These are phyloP conservation scores for Brachionus asplanchnoidis DNA, from an alignment of 1,140 invertebrate genomes.

Conservation along the genomic window DNA sequence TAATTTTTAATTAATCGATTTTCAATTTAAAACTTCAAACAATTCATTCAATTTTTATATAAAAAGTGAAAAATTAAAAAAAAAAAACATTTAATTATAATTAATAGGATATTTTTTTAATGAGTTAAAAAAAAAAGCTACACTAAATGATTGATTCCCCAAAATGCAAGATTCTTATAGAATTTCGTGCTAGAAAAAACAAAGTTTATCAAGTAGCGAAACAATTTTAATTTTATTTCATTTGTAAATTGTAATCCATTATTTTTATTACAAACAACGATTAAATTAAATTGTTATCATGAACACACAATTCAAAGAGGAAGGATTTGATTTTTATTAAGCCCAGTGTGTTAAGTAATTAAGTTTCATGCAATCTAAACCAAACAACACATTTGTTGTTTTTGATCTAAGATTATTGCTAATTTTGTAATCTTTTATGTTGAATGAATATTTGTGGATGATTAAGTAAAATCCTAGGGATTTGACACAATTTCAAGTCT, in stretches of 20 bases:
- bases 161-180: no score
- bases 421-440: background rate
- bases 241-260: background rate
- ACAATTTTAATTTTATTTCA: background rate
- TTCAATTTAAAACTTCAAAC: no score
- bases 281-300: constrained; percentile 12
- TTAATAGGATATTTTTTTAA: no score
- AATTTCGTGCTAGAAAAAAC: no score
- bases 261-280: background rate
- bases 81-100: no score
- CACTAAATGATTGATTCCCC: no score
- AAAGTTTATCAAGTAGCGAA: no score
- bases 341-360: constrained; percentile 15
- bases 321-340: constrained; percentile 3
- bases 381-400: constrained; percentile 9
- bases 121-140: no score
- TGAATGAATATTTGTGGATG: background rate
- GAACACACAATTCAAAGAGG: background rate
- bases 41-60: no score
- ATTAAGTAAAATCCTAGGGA: background rate
- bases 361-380: background rate
- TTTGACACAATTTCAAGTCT: background rate
- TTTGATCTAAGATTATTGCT: background rate
- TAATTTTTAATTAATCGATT: no score
- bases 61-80: no score